These are phyloP conservation scores for Tetropium fuscum DNA, from an alignment of 2,888 invertebrate genomes.

Conservation along the genomic window DNA sequence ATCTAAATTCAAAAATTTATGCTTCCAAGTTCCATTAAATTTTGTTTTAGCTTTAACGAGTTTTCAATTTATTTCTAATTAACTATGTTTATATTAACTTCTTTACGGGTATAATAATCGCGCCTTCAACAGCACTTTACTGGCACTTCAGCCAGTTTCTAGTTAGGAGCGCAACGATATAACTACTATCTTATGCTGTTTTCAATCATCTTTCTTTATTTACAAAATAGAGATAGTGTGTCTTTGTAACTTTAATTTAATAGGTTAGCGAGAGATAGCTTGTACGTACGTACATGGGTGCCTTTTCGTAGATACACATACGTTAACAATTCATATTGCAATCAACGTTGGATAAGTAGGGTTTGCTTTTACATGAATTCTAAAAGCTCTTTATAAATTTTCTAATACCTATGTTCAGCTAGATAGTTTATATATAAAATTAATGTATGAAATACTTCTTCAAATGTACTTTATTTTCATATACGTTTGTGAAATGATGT, in stretches of 20 bases:
- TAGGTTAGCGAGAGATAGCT: conserved; percentile 13
- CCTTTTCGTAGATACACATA: conserved; percentile 25
- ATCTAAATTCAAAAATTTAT: too few relatives aligned
- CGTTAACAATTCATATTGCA: conserved; percentile 29
- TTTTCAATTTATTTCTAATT: conserved; percentile 29
- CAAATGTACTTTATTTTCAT: too few relatives aligned
- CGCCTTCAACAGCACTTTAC: conserved; percentile 3
- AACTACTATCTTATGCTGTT: conserved; percentile 19
- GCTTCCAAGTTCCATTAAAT: conserved; percentile 23
- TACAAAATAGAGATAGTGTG: neutral
- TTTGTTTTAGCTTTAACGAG: conserved; percentile 24
- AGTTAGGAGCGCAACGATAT: neutral
- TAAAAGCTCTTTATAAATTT: too few relatives aligned
- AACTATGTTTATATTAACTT: conserved; percentile 24
- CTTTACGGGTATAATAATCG: conserved; percentile 14
- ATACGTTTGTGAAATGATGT: too few relatives aligned
- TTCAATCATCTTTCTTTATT: conserved; percentile 3
- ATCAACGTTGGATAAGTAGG: conserved; percentile 7
- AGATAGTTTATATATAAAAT: too few relatives aligned
- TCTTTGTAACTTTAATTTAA: conserved; percentile 10
- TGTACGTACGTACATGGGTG: neutral
- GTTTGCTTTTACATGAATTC: neutral
- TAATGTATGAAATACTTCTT: too few relatives aligned
- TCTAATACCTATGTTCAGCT: too few relatives aligned
- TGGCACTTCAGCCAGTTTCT: neutral